These are phyloP conservation scores for Hydroisotoma schaefferi DNA, from an alignment of 2,888 invertebrate genomes.

Conservation along the genomic window DNA sequence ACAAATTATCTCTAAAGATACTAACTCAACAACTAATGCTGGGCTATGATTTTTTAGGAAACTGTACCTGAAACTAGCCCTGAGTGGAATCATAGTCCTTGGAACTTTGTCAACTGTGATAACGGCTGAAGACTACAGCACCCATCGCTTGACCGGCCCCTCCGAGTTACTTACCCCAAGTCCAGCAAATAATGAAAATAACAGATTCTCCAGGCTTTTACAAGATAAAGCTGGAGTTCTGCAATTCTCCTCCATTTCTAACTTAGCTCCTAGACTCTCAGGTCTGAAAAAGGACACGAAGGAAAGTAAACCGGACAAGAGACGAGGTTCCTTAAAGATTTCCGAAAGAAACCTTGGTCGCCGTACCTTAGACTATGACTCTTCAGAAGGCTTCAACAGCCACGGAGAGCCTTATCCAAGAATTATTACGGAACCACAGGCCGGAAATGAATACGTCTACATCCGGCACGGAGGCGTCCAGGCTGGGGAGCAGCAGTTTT, in stretches of 20 bases:
- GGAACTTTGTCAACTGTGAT: neutral
- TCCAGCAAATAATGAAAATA: conserved; percentile 23
- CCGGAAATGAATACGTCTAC: conserved; percentile 45
- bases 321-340: conserved; percentile 10
- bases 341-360: conserved; percentile 29
- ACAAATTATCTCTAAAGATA: no score
- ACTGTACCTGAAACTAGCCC: neutral
- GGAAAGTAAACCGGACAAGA: conserved; percentile 15
- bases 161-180: conserved; percentile 17
- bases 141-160: conserved; percentile 14
- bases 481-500: conserved; percentile 14
- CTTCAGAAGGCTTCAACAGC: conserved; percentile 22
- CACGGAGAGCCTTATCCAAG: conserved; percentile 13
- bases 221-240: conserved; percentile 43
- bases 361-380: conserved; percentile 32
- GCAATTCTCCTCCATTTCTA: conserved; percentile 47
- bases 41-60: neutral
- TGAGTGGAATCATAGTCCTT: neutral
- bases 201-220: conserved; percentile 46
- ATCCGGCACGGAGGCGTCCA: conserved; percentile 28
- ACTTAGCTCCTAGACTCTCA: conserved; percentile 37
- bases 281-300: conserved; percentile 32
- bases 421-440: conserved; percentile 36
- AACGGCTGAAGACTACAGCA: neutral
- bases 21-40: no score